phyloP scores from a whole-genome alignment of 2,888 invertebrate genomes.

The Stenotaenia linearis region DNA sequence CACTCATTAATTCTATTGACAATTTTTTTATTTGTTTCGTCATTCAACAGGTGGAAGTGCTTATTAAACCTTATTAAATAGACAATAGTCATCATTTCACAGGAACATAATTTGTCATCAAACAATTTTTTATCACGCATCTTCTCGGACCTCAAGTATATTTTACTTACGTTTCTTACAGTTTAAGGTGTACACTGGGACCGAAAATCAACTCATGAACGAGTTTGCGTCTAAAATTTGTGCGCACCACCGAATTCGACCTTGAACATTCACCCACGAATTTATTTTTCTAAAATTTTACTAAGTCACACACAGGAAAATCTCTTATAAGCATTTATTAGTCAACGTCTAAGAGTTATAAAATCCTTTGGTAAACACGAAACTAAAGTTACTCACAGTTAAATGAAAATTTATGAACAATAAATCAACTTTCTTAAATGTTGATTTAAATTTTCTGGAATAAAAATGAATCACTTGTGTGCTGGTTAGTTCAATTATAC shows the following conservation, averaged over 20 bases:
- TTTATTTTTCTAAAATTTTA: background rate
- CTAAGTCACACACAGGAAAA: background rate
- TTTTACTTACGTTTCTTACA: background rate
- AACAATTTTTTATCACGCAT: background rate
- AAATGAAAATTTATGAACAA: too few species aligned
- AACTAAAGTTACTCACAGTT: too few species aligned
- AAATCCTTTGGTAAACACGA: too few species aligned
- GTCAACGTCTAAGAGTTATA: too few species aligned
- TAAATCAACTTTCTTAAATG: too few species aligned
- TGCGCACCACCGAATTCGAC: background rate
- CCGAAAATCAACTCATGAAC: background rate
- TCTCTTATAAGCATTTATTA: background rate
- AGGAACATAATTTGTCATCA: background rate
- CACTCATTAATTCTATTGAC: background rate
- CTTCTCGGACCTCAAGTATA: background rate
- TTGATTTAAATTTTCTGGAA: background rate
- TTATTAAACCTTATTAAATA: background rate
- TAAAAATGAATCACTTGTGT: too few species aligned
- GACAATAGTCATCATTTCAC: background rate
- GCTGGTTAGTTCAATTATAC: background rate
- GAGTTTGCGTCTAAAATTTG: background rate
- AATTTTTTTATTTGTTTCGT: background rate
- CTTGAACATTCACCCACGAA: conserved; percentile 12
- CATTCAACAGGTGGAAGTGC: background rate
- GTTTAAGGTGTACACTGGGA: background rate